Conservation (phyloP, 2,797 vertebrate genomes). For the Malacoctenus gilli region DNA sequence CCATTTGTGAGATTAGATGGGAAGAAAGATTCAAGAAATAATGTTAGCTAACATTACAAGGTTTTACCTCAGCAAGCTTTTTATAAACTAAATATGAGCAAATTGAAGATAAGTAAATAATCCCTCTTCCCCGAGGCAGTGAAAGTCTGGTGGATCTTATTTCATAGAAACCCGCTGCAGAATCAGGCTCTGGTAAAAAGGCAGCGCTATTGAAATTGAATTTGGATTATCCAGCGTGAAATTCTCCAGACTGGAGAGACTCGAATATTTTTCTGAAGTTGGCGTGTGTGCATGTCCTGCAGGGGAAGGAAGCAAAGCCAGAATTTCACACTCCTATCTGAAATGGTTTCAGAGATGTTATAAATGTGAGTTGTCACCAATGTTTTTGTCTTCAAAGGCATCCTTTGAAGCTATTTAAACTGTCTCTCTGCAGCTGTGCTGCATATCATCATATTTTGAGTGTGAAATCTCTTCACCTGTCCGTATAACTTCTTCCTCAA, state of each 20-base stretch:
- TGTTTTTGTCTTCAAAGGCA: constrained; percentile 79
- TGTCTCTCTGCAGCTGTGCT: constrained; percentile 67
- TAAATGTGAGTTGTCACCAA: constrained; percentile 80
- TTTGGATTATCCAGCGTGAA: constrained; percentile 84
- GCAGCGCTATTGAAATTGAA: constrained; percentile 82
- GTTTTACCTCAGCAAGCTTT: constrained; percentile 79
- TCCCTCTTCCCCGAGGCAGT: constrained; percentile 76
- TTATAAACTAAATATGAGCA: constrained; percentile 82
- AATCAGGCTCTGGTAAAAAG: constrained; percentile 76
- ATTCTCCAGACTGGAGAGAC: constrained; percentile 81
- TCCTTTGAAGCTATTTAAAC: constrained; percentile 79
- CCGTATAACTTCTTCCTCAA: constrained; percentile 53
- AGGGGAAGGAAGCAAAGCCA: constrained; percentile 79
- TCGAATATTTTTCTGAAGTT: constrained; percentile 79
- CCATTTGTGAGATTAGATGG: constrained; percentile 73
- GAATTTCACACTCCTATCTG: constrained; percentile 79
- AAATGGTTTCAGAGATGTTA: constrained; percentile 81
- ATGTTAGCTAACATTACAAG: constrained; percentile 78
- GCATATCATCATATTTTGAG: constrained; percentile 66
- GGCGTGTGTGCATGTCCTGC: constrained; percentile 80
- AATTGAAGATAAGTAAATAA: constrained; percentile 85
- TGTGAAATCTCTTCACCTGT: constrained; percentile 73
- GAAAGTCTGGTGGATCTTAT: constrained; percentile 78
- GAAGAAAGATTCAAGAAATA: constrained; percentile 74
- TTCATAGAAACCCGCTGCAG: constrained; percentile 78